phyloP scores from a whole-genome alignment of 1,140 invertebrate species.

The Pomacea maculata region DNA sequence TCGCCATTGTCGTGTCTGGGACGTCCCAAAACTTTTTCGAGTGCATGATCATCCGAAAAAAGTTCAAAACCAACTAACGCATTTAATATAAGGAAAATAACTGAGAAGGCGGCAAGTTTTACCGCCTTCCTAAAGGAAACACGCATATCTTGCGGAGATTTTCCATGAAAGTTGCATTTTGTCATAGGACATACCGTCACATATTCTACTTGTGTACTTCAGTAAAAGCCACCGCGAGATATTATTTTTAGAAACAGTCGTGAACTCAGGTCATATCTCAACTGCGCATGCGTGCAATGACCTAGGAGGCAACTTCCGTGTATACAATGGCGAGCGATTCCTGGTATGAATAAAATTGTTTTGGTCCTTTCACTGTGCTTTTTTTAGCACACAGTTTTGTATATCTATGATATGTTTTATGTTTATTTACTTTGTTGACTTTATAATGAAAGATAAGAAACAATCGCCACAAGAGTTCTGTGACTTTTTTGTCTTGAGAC shows the following conservation, averaged over 20 bases:
- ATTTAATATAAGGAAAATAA: constrained; percentile 15
- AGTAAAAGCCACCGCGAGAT: not conserved
- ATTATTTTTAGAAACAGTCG: constrained; percentile 6
- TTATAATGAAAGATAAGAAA: too few relatives aligned
- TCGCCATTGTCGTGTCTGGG: constrained; percentile 19
- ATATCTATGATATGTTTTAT: not conserved
- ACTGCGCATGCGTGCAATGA: constrained; percentile 22
- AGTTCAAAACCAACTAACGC: constrained; percentile 19
- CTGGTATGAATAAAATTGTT: constrained; percentile 30
- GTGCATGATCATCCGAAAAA: constrained; percentile 1
- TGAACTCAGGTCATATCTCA: not conserved
- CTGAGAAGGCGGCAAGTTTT: constrained; percentile 23
- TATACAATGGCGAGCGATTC: constrained; percentile 47
- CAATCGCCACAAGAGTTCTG: too few relatives aligned
- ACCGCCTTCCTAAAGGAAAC: constrained; percentile 33
- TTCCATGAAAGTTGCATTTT: constrained; percentile 22
- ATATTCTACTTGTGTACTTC: constrained; percentile 6
- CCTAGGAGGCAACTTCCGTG: constrained; percentile 27
- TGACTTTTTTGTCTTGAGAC: not conserved
- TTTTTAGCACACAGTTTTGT: not conserved
- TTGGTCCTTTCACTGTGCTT: not conserved
- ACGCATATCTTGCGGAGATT: constrained; percentile 31
- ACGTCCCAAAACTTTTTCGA: constrained; percentile 24
- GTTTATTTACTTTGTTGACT: too few relatives aligned
- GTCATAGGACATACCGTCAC: constrained; percentile 12